Conservation (phyloP, 2,797 vertebrate species). For the Hyperoplus lanceolatus region DNA sequence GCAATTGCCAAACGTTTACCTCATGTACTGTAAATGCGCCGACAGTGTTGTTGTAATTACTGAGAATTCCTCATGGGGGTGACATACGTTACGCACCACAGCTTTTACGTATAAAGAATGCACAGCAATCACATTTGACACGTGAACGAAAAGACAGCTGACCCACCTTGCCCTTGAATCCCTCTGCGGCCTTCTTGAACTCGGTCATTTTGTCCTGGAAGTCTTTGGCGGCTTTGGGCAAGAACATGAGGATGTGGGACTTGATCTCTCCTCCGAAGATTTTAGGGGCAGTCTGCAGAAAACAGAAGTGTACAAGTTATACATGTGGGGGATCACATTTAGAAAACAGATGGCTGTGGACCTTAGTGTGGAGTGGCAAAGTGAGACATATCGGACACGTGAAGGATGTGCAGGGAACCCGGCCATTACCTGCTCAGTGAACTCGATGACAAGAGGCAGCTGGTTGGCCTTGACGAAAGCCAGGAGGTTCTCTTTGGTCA, state of each 20-base stretch:
- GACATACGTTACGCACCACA: no score
- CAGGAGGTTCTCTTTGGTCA: slow-evolving; percentile 91
- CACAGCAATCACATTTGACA: background rate
- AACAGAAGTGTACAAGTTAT: background rate
- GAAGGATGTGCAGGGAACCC: background rate
- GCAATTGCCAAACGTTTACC: no score
- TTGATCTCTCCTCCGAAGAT: slow-evolving; percentile 99
- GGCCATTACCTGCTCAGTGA: slow-evolving; percentile 94
- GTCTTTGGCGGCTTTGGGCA: slow-evolving; percentile 91
- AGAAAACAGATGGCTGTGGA: background rate
- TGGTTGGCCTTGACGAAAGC: slow-evolving; percentile 95
- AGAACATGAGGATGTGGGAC: slow-evolving; percentile 96
- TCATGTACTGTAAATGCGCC: no score
- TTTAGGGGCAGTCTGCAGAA: slow-evolving; percentile 94
- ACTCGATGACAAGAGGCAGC: slow-evolving; percentile 97
- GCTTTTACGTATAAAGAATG: background rate
- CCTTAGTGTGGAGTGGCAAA: background rate
- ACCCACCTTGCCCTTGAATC: slow-evolving; percentile 94
- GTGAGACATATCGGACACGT: background rate
- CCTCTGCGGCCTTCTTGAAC: slow-evolving; percentile 92
- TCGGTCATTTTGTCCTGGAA: slow-evolving; percentile 92
- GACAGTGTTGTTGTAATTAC: no score
- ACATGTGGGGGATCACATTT: background rate
- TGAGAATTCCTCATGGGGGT: no score
- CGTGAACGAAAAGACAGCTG: background rate